These are phyloP conservation scores for Diadema setosum DNA, from an alignment of 35 echinoderm and acorn worm species.

Conservation along the genomic window DNA sequence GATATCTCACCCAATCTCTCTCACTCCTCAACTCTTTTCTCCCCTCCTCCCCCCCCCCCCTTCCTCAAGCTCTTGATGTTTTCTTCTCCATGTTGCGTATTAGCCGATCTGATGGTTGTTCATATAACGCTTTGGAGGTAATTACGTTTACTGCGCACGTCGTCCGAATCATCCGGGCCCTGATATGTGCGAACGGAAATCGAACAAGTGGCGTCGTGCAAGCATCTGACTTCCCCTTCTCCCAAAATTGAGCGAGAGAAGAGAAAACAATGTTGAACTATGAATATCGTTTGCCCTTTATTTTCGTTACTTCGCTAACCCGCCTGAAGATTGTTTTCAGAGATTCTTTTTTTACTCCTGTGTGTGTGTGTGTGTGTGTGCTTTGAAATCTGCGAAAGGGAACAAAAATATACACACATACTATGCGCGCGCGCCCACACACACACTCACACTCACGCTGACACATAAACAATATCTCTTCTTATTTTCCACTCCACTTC, in stretches of 20 bases:
- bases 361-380: no score
- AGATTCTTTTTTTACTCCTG: no score
- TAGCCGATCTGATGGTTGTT: constrained; percentile 6
- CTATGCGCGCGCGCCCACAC: background rate
- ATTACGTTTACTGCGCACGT: constrained; percentile 18
- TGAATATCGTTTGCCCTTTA: constrained; percentile 20
- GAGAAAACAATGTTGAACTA: constrained; percentile 25
- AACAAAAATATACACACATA: no score
- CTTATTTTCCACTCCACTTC: background rate
- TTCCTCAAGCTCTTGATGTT: no score
- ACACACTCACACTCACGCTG: background rate
- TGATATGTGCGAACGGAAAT: constrained; percentile 23
- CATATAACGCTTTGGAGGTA: background rate
- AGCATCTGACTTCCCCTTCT: background rate
- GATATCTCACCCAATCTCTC: no score
- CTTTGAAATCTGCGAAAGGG: no score
- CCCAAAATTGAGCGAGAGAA: background rate
- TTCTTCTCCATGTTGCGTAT: no score
- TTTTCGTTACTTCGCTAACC: background rate
- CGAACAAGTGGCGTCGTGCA: constrained; percentile 9
- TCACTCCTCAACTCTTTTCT: no score
- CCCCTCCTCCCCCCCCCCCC: no score
- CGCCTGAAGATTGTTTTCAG: constrained; percentile 20
- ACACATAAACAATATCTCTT: no score
- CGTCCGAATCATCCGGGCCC: background rate